Conservation (phyloP, 2,888 invertebrate genomes). For the Brachycybe producta region DNA sequence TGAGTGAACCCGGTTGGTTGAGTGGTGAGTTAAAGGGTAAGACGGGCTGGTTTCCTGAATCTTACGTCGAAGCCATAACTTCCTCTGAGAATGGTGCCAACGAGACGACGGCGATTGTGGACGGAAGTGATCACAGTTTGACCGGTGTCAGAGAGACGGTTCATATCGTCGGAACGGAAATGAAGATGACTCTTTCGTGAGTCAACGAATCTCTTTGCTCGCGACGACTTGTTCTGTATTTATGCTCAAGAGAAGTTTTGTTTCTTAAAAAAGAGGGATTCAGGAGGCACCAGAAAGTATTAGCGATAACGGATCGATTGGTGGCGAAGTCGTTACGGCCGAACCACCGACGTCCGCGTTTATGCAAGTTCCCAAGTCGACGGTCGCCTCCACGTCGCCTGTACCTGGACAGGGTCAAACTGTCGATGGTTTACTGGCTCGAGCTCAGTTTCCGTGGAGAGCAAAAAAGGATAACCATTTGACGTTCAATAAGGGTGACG, state of each 20-base stretch:
- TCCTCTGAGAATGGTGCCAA: not conserved
- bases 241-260: no score
- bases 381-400: conserved; percentile 25
- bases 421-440: conserved; percentile 38
- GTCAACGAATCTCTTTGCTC: not conserved
- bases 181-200: conserved; percentile 25
- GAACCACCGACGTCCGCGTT: conserved; percentile 24
- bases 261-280: conserved; percentile 46
- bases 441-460: conserved; percentile 45
- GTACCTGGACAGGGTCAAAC: conserved; percentile 31
- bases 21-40: conserved; percentile 82
- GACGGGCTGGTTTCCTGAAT: conserved; percentile 93
- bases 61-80: conserved; percentile 74
- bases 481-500: conserved; percentile 47
- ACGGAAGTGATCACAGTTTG: conserved; percentile 6
- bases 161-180: conserved; percentile 25
- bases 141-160: conserved; percentile 22
- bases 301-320: conserved; percentile 39
- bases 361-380: conserved; percentile 23
- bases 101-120: not conserved
- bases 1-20: conserved; percentile 94
- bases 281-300: conserved; percentile 56
- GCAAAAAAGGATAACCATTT: conserved; percentile 47
- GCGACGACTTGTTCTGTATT: no score
- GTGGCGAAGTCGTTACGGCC: conserved; percentile 25